Percentiles rank a stretch among this genome's conserved stretches.
Conservation (phyloP, 2,113 vertebrate genomes). For the Megaceryle maxima region DNA sequence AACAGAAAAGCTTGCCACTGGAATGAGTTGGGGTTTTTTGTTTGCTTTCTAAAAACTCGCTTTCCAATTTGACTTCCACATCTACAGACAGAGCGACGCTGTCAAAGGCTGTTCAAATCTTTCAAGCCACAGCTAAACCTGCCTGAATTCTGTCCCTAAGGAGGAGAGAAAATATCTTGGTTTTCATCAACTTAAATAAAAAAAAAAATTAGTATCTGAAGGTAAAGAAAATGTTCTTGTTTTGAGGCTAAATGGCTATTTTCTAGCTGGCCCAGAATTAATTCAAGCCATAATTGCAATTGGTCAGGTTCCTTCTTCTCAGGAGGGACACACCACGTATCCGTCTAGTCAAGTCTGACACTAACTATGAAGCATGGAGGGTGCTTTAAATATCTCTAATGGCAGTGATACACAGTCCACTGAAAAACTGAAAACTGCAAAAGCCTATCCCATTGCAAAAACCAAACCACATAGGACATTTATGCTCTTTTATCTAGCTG, state of each 20-base stretch:
- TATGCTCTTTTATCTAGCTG: background rate
- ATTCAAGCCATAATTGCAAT: background rate
- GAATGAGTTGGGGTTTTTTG: background rate
- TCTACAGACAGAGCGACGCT: background rate
- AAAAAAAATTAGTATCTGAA: slow-evolving; percentile 2
- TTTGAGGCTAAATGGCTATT: background rate
- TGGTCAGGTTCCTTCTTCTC: background rate
- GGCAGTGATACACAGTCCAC: background rate
- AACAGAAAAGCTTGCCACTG: background rate
- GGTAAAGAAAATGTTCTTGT: background rate
- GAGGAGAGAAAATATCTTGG: background rate
- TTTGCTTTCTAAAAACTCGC: slow-evolving; percentile 21
- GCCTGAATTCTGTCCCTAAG: background rate
- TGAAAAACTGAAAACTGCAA: background rate
- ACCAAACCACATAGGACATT: background rate
- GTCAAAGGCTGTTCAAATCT: background rate
- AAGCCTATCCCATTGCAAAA: background rate
- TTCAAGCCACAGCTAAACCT: background rate
- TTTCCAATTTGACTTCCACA: background rate
- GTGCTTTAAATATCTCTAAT: background rate
- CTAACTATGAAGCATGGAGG: background rate
- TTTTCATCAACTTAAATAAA: slow-evolving; percentile 1
- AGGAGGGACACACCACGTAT: background rate
- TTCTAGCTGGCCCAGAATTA: background rate
- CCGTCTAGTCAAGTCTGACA: background rate